These are phyloP conservation scores for Capitella teleta DNA, from an alignment of 1,140 invertebrate genomes.

Conservation along the genomic window DNA sequence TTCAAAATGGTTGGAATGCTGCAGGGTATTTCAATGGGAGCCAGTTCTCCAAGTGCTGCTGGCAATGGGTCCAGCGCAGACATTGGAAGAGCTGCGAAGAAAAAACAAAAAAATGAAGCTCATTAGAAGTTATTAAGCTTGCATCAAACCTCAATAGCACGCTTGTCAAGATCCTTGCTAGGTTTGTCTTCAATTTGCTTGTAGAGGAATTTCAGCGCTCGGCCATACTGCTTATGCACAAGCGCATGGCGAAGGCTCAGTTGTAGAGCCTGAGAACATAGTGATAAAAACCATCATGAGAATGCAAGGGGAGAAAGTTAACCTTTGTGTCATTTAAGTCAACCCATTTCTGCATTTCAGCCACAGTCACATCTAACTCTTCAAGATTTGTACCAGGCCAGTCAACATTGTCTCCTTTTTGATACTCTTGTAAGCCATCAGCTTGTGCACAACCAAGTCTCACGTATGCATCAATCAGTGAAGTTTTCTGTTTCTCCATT, in stretches of 20 bases:
- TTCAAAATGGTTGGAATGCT: constrained; percentile 55
- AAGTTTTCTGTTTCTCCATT: constrained; percentile 70
- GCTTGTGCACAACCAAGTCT: constrained; percentile 49
- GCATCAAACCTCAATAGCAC: constrained; percentile 50
- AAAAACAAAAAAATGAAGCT: constrained; percentile 6
- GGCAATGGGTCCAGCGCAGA: constrained; percentile 60
- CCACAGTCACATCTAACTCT: constrained; percentile 53
- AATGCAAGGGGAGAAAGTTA: constrained; percentile 12
- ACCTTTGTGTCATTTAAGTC: constrained; percentile 70
- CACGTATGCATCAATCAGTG: constrained; percentile 65
- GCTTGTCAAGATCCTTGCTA: constrained; percentile 60
- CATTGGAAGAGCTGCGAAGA: constrained; percentile 43
- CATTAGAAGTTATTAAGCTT: background rate
- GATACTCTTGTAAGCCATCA: constrained; percentile 14
- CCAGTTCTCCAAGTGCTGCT: constrained; percentile 44
- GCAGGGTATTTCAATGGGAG: constrained; percentile 55
- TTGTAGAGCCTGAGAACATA: background rate
- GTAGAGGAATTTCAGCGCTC: constrained; percentile 61
- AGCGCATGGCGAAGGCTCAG: background rate
- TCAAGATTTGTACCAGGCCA: constrained; percentile 34
- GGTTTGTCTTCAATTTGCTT: constrained; percentile 70
- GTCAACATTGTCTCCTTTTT: constrained; percentile 4
- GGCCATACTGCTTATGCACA: constrained; percentile 54
- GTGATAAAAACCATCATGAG: constrained; percentile 5
- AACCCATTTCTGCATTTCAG: constrained; percentile 62